phyloP scores from a whole-genome alignment of 2,888 invertebrate species.

The Caenorhabditis afra region DNA sequence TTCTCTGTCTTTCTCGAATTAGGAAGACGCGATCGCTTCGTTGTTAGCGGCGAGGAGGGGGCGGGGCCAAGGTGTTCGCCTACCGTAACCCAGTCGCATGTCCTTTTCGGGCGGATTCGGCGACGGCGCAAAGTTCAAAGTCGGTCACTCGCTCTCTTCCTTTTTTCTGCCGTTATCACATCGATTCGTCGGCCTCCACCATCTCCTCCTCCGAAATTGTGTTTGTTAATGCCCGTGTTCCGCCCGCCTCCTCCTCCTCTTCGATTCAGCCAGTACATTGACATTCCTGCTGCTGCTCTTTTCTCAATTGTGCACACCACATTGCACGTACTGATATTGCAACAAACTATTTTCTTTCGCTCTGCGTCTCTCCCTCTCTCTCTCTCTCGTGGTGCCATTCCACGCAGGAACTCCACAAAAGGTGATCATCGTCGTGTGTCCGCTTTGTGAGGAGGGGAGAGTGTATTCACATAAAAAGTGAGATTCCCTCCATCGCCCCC shows the following conservation, averaged over 20 bases:
- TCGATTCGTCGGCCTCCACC: constrained; percentile 34
- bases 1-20: constrained; percentile 24
- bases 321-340: constrained; percentile 54
- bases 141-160: constrained; percentile 16
- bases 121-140: neutral
- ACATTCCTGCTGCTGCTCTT: constrained; percentile 32
- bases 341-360: constrained; percentile 5
- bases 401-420: neutral
- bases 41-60: too few relatives aligned
- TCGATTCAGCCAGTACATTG: constrained; percentile 45
- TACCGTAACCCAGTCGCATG: neutral
- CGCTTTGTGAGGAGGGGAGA: neutral
- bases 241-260: constrained; percentile 17
- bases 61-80: too few relatives aligned
- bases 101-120: neutral
- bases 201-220: constrained; percentile 43
- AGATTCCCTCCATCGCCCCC: constrained; percentile 10
- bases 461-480: neutral
- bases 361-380: constrained; percentile 6
- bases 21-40: neutral
- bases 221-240: constrained; percentile 57
- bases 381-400: constrained; percentile 2
- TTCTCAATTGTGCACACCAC: constrained; percentile 42
- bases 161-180: constrained; percentile 31
- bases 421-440: neutral